Base-by-base conservation (phyloP, 2,888 invertebrate species). In the Cantharis nigra region DNA sequence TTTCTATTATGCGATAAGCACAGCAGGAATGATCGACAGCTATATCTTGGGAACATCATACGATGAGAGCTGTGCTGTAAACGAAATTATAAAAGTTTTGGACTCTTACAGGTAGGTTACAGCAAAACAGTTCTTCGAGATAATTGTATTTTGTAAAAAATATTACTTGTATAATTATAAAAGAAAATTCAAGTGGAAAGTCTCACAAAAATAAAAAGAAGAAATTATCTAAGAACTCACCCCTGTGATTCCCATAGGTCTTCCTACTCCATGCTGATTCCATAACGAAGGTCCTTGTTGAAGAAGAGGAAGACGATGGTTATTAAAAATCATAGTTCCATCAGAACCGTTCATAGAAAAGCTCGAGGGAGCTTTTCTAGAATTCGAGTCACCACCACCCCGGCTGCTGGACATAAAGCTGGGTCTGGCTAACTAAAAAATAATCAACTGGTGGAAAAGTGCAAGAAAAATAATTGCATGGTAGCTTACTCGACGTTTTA, bases 401-500 rank as follows among this genome's bases (percentile, higher is more conserved):
- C 49, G 49, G 5, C 2, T 49, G n/a, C 7, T 49, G n/a, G 49
- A 49, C 49, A 49, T 49, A n/a, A 49, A n/a, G n/a, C n/a, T 49
- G 7, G 49, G 49, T n/a, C 9, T n/a, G 7, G n/a, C 4, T n/a
- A 49, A n/a, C 49, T 49, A n/a, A 49, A n/a, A 49, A 9, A 49
- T 1, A 7, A 33, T 33, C 7, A n/a, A 49, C 9, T n/a, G 2
- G 2, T n/a, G 2, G 2, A n/a, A 49, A 49, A n/a, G 0, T 49
- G n/a, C 5, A 0, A n/a, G 2, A 2, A 5, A 13, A 33, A 4
- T 1, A n/a, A n/a, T n/a, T 49, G 5, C n/a, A 49, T 7, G 5
- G n/a, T 63, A 80, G 70, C 80, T 81, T 64, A 30, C 70, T 63
- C 82, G 67, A 63, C 77, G 78, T 69, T 83, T 84, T 30, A 18